Conservation (phyloP, 2,113 vertebrate genomes). For the Gambusia affinis region DNA sequence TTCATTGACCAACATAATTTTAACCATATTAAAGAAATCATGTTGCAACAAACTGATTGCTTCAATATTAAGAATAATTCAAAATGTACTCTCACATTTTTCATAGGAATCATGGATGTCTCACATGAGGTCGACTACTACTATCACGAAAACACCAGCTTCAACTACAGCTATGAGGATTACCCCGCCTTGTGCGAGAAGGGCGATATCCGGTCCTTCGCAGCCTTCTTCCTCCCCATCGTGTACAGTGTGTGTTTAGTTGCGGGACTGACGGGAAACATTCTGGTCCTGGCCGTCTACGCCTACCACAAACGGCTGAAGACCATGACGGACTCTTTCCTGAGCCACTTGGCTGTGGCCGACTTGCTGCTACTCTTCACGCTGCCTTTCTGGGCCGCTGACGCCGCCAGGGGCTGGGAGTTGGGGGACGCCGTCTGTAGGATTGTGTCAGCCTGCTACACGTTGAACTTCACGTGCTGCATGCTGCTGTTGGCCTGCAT, state of each 20-base stretch:
- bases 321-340: conserved; percentile 86
- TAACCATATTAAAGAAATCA: not conserved
- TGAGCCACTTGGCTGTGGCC: conserved; percentile 89
- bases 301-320: conserved; percentile 86
- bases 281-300: conserved; percentile 85
- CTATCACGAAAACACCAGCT: conserved; percentile 73
- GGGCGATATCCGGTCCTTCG: conserved; percentile 85
- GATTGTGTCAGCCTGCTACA: conserved; percentile 85
- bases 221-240: conserved; percentile 83
- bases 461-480: conserved; percentile 89
- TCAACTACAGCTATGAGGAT: conserved; percentile 82
- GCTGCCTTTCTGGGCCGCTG: conserved; percentile 90
- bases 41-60: not conserved
- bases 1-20: not conserved
- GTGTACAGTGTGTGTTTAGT: conserved; percentile 85
- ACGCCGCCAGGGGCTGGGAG: conserved; percentile 87
- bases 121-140: conserved; percentile 74
- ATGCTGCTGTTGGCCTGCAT: conserved; percentile 94
- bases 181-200: conserved; percentile 87
- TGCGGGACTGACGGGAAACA: conserved; percentile 87
- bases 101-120: conserved; percentile 60
- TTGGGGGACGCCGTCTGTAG: conserved; percentile 86
- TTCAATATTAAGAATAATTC: not conserved
- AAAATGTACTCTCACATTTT: conserved; percentile 18
- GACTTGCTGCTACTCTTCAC: conserved; percentile 90